Base-by-base conservation (phyloP, 2,797 vertebrate species). In the Streptopelia turtur region DNA sequence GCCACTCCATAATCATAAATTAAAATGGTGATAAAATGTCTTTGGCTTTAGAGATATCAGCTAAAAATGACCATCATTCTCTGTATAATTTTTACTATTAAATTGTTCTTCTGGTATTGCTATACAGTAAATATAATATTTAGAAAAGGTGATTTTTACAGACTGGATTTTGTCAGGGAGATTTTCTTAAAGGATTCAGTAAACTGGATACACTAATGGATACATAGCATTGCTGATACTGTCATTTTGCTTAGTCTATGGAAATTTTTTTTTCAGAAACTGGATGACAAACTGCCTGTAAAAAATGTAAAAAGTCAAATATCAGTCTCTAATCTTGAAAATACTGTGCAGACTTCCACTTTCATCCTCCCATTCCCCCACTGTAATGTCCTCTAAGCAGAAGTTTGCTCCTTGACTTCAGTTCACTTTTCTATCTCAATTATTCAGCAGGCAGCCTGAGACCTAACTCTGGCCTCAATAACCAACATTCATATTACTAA, bases 21-120 rank as follows among this genome's bases (percentile, higher is more conserved):
- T 95, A 85, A 95, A 96, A 95, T 49, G 11, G 39, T 77, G 71
- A 93, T 92, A 85, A 89, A 88, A 81, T 66, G 47, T 92, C 82
- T 39, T 52, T 84, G 50, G 45, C 41, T 92, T 92, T 90, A 68
- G 63, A 94, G 24, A 90, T 72, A 87, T 25, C 47, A 90, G 35
- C 13, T 93, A 66, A 94, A 95, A 97, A 72, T 71, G 14, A 30
- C 55, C 59, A n/a, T 65, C 28, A 35, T 68, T 91, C 78, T 77
- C 5, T 0, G 37, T 60, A 81, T 30, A 88, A 27, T 57, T 82
- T 93, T 71, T 65, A 72, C 81, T 65, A 77, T 83, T 85, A 94
- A 70, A 70, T 77, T 49, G 7, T 64, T 84, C 76, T 72, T 24
- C 17, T 79, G 9, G 2, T 66, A 71, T 52, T 90, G 14, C 10